Conservation (phyloP, 2,113 vertebrate genomes). For the Pseudorectes ferrugineus region DNA sequence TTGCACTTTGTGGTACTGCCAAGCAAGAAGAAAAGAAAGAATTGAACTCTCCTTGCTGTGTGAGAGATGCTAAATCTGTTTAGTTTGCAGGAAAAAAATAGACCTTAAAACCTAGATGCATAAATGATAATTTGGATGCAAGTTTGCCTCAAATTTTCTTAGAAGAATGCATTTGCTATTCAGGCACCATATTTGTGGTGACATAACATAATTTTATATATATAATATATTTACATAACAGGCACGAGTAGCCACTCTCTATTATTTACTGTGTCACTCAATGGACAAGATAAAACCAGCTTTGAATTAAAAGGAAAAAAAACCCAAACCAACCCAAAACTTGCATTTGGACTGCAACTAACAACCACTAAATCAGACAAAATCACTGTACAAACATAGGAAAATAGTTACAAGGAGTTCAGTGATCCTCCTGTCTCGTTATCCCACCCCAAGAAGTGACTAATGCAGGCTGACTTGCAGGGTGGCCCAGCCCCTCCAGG, state of each 20-base stretch:
- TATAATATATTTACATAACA: slow-evolving; percentile 46
- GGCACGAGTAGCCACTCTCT: slow-evolving; percentile 22
- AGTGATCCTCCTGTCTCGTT: not conserved
- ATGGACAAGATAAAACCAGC: slow-evolving; percentile 24
- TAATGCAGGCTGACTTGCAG: not conserved
- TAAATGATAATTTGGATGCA: slow-evolving; percentile 1
- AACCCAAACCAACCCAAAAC: not conserved
- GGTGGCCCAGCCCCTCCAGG: too few relatives aligned
- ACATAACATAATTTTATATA: slow-evolving; percentile 43
- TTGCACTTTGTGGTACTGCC: slow-evolving; percentile 23
- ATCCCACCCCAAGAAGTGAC: not conserved
- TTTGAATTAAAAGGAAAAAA: not conserved
- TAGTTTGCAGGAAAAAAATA: slow-evolving; percentile 5
- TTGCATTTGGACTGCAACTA: not conserved
- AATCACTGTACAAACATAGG: not conserved
- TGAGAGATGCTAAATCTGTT: not conserved
- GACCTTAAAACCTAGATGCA: not conserved
- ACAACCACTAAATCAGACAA: not conserved
- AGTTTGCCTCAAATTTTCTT: slow-evolving; percentile 16
- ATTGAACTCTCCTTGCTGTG: not conserved
- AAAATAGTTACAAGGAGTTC: not conserved
- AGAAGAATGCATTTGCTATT: slow-evolving; percentile 35
- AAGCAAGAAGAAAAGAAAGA: slow-evolving; percentile 29
- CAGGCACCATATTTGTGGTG: slow-evolving; percentile 43
- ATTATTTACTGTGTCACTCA: slow-evolving; percentile 6